Conservation (phyloP, 2,113 vertebrate genomes). For the Aplodontia rufa region DNA sequence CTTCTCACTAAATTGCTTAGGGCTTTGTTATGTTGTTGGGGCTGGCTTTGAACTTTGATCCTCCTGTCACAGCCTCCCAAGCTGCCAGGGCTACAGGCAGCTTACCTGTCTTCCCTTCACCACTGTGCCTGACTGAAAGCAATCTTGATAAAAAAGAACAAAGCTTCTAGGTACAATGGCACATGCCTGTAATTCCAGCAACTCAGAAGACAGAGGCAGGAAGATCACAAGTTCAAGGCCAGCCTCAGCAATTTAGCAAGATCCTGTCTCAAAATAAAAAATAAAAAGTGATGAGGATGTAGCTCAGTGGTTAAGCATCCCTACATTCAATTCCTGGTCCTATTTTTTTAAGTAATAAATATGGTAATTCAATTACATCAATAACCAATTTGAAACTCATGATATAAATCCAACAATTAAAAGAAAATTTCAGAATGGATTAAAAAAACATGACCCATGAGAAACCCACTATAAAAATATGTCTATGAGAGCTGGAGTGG, state of each 20-base stretch:
- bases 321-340: too few relatives aligned
- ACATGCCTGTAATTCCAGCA: not conserved
- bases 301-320: too few relatives aligned
- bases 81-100: too few relatives aligned
- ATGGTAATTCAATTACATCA: not conserved
- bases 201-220: not conserved
- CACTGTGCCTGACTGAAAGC: too few relatives aligned
- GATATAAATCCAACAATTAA: not conserved
- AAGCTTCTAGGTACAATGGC: not conserved
- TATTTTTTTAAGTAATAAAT: too few relatives aligned
- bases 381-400: not conserved
- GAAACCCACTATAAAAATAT: not conserved
- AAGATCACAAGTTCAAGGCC: not conserved
- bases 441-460: not conserved
- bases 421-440: not conserved
- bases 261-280: not conserved
- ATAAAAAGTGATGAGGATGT: not conserved
- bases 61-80: not conserved
- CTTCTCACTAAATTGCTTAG: not conserved
- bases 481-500: too few relatives aligned
- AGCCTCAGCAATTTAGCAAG: not conserved
- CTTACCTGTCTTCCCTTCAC: too few relatives aligned
- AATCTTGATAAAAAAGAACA: not conserved
- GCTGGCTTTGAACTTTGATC: not conserved
- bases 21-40: too few relatives aligned